Percentiles rank a stretch among this genome's conserved stretches.
Evolutionary conservation across 1,140 invertebrate species (phyloP).

Genomic region (Nebria ingens): DNA sequence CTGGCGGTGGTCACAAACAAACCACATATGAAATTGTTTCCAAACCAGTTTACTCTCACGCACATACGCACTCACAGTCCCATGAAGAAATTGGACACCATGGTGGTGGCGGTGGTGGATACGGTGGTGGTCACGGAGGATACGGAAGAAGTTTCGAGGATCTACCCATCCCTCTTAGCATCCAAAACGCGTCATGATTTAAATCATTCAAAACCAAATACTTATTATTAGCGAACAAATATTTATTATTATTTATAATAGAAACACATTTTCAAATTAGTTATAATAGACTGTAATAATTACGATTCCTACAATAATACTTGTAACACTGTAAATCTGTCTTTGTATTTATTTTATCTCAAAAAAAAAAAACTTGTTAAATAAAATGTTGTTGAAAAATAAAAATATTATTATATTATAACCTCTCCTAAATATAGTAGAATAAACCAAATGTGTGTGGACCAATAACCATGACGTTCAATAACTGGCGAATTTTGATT

Average conservation of each 20-base stretch:
- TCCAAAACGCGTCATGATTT: constrained; percentile 19
- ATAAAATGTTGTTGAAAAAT: too few species aligned
- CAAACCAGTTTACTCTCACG: constrained; percentile 63
- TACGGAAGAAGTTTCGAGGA: constrained; percentile 37
- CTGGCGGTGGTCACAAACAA: constrained; percentile 53
- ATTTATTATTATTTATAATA: constrained; percentile 9
- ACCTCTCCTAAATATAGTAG: too few species aligned
- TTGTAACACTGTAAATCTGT: too few species aligned
- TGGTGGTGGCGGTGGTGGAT: constrained; percentile 40
- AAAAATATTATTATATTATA: too few species aligned
- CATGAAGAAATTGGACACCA: constrained; percentile 53
- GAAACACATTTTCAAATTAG: not conserved
- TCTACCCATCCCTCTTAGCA: constrained; percentile 30
- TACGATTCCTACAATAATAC: too few species aligned
- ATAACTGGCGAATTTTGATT: too few species aligned
- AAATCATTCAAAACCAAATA: not conserved
- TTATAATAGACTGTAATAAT: not conserved
- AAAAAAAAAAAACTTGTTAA: too few species aligned
- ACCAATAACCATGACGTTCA: too few species aligned
- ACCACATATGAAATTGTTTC: constrained; percentile 76
- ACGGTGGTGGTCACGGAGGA: constrained; percentile 45
- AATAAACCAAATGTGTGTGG: too few species aligned
- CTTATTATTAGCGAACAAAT: not conserved
- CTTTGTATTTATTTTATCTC: too few species aligned
- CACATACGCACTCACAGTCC: constrained; percentile 57